These are phyloP conservation scores for Gavialis gangeticus DNA, from an alignment of 2,113 vertebrate genomes.

Conservation along the genomic window DNA sequence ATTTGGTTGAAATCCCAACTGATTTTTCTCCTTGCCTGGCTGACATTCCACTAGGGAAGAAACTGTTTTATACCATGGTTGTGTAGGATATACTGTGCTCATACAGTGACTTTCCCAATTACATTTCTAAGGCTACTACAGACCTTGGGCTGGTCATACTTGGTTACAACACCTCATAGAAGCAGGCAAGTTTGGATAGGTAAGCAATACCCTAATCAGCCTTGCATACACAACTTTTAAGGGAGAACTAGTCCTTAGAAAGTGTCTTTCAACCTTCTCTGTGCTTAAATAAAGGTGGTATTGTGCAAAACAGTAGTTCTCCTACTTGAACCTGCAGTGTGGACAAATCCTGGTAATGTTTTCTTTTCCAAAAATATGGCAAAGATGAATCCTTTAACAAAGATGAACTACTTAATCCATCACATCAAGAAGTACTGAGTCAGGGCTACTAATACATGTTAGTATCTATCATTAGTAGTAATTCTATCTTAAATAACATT, in stretches of 20 bases:
- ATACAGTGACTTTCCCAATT: background rate
- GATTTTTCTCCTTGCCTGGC: background rate
- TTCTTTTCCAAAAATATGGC: background rate
- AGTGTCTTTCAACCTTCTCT: background rate
- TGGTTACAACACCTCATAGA: background rate
- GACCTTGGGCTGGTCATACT: background rate
- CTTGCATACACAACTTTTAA: background rate
- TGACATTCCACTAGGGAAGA: background rate
- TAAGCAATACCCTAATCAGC: accelerated
- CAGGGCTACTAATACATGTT: background rate
- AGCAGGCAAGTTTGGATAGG: background rate
- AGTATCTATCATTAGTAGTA: background rate
- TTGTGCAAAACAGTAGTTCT: background rate
- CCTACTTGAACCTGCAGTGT: background rate
- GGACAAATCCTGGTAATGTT: background rate
- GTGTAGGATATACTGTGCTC: background rate
- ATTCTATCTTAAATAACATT: background rate
- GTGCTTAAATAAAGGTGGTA: constrained; percentile 24
- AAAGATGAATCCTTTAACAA: background rate
- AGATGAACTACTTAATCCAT: too few species aligned
- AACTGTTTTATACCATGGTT: background rate
- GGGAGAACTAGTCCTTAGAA: background rate
- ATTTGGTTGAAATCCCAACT: background rate
- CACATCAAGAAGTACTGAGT: background rate
- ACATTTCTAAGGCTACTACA: constrained; percentile 17